phyloP scores from a whole-genome alignment of 2,113 vertebrate genomes.

The Rousettus leschenaultii region DNA sequence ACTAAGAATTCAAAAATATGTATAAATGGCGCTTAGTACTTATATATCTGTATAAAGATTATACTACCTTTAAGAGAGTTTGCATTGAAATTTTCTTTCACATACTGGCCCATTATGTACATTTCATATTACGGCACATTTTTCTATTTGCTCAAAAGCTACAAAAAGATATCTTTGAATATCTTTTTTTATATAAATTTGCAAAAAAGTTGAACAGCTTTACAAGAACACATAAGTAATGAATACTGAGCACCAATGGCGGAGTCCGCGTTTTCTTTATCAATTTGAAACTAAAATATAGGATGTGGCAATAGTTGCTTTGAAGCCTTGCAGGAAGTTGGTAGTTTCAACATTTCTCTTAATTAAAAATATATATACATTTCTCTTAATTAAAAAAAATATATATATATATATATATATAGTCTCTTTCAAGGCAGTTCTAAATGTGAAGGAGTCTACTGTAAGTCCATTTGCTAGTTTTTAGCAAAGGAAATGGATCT shows the following conservation, averaged over 20 bases:
- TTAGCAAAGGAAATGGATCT: slow-evolving; percentile 47
- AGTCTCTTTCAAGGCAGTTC: neutral
- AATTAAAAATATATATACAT: neutral
- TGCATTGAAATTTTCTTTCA: neutral
- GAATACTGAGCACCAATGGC: neutral
- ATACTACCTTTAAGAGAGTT: neutral
- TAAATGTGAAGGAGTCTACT: neutral
- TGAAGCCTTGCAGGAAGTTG: neutral
- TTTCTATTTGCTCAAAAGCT: neutral
- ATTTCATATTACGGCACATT: neutral
- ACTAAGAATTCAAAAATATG: neutral
- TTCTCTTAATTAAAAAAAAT: neutral
- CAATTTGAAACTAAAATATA: slow-evolving; percentile 3
- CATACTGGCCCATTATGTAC: neutral
- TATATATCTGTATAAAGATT: neutral
- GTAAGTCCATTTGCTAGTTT: slow-evolving; percentile 36
- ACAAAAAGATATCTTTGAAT: slow-evolving; percentile 5
- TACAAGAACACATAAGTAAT: neutral
- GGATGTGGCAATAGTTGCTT: neutral
- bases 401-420: neutral
- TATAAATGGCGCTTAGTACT: neutral
- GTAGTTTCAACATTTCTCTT: neutral
- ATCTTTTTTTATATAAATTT: neutral
- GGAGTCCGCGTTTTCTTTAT: neutral
- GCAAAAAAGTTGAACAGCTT: neutral